phyloP scores from a whole-genome alignment of 2,888 invertebrate species.

The Tipula confusa region DNA sequence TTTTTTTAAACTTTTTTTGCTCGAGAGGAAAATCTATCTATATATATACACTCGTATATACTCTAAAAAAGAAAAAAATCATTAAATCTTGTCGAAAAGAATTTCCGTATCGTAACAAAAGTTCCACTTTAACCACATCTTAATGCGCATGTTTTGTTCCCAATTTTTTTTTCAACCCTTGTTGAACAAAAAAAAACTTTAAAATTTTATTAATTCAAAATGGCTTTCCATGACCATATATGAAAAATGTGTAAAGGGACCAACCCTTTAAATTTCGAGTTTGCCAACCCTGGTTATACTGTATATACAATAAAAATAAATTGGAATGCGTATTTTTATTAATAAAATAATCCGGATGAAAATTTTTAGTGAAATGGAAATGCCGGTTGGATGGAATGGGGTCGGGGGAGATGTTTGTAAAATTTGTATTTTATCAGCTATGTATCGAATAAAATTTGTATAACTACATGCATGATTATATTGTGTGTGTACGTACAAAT shows the following conservation, averaged over 20 bases:
- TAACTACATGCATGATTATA: not conserved
- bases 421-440: not conserved
- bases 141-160: not conserved
- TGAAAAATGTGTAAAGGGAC: not conserved
- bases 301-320: not conserved
- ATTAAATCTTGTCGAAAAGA: not conserved
- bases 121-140: not conserved
- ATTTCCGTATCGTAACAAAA: not conserved
- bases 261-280: not conserved
- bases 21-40: not conserved
- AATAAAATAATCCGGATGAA: constrained; percentile 25
- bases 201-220: not conserved
- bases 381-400: not conserved
- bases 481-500: not conserved
- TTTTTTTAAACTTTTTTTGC: not conserved
- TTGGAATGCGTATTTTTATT: constrained; percentile 25
- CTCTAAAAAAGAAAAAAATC: not conserved
- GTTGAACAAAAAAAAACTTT: not conserved
- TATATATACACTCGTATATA: too few species aligned
- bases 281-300: not conserved
- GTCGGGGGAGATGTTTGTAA: not conserved
- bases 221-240: not conserved
- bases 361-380: not conserved
- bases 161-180: not conserved
- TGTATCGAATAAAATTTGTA: not conserved